Conservation (phyloP, 1,140 invertebrate species). For the Callitettix versicolor region DNA sequence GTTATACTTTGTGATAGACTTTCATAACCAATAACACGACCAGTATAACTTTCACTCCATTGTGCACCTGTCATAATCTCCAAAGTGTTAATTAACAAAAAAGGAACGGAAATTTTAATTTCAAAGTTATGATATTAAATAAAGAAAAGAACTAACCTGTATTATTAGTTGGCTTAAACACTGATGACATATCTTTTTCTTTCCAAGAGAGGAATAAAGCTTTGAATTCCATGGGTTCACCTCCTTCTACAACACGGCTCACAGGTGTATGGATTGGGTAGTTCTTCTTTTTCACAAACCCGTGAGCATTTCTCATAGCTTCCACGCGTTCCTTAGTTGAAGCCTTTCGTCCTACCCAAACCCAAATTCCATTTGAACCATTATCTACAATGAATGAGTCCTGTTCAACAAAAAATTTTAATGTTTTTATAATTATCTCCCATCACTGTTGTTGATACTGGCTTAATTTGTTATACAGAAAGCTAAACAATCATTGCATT, state of each 20-base stretch:
- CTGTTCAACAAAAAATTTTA: constrained; percentile 35
- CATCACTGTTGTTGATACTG: no score
- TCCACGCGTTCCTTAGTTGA: constrained; percentile 56
- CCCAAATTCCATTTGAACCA: constrained; percentile 77
- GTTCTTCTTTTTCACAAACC: constrained; percentile 80
- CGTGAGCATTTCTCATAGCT: constrained; percentile 76
- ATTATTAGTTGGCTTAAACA: not conserved
- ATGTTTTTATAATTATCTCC: no score
- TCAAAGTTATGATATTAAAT: no score
- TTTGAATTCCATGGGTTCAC: constrained; percentile 80
- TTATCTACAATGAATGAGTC: constrained; percentile 82
- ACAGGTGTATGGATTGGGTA: constrained; percentile 65
- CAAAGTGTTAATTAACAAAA: no score
- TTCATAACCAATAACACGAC: no score
- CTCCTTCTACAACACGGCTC: constrained; percentile 63
- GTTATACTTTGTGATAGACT: no score
- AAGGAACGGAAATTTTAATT: no score
- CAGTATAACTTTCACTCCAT: no score
- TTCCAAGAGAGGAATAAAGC: constrained; percentile 67
- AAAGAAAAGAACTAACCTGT: no score
- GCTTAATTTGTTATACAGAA: not conserved
- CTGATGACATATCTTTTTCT: not conserved
- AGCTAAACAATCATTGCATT: not conserved
- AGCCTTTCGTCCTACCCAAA: constrained; percentile 76
- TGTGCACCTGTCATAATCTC: no score